phyloP scores from a whole-genome alignment of 2,113 vertebrate species.

The Calonectris borealis region DNA sequence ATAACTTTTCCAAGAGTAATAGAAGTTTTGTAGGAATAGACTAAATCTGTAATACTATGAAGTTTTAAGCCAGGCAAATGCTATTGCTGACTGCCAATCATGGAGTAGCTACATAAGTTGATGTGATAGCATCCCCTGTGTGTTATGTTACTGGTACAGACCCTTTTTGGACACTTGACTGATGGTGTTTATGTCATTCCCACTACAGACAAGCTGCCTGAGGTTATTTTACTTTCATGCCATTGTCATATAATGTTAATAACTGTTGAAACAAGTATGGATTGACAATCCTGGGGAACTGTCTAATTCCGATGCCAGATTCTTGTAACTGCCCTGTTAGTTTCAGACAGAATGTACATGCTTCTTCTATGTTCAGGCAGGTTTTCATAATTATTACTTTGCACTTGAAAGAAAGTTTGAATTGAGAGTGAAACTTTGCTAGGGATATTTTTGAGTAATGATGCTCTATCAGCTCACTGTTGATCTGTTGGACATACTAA shows the following conservation, averaged over 20 bases:
- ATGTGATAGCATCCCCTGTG: background rate
- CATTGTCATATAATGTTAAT: background rate
- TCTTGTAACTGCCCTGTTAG: background rate
- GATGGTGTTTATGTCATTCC: background rate
- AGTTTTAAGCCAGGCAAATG: background rate
- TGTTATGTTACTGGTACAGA: background rate
- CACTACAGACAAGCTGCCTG: background rate
- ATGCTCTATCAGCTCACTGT: background rate
- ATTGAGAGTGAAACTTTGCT: background rate
- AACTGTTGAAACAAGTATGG: background rate
- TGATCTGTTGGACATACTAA: background rate
- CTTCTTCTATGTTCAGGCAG: background rate
- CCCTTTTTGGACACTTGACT: background rate
- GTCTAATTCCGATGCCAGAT: background rate
- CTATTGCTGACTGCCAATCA: background rate
- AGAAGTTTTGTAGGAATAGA: background rate
- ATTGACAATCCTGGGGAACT: background rate
- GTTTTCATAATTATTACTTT: background rate
- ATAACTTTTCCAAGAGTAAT: background rate
- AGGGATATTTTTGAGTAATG: background rate
- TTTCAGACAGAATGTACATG: background rate
- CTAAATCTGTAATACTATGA: background rate
- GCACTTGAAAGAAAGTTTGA: background rate
- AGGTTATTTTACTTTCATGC: constrained; percentile 3
- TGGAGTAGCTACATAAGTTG: background rate